Percentiles rank a stretch among this genome's conserved stretches.
phyloP scores from a whole-genome alignment of 2,888 invertebrate genomes.

The Eupsilia transversa region DNA sequence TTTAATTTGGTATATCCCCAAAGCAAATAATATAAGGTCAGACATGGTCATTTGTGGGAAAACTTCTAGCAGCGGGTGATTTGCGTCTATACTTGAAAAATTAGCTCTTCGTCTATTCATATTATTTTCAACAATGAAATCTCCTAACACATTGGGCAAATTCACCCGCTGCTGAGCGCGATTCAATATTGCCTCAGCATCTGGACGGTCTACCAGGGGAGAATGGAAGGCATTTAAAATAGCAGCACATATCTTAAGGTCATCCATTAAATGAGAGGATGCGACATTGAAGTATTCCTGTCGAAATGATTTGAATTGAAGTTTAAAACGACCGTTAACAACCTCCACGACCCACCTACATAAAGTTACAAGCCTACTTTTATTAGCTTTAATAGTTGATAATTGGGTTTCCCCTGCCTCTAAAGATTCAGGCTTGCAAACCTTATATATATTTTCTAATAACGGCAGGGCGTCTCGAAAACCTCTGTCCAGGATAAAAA shows the following conservation, averaged over 20 bases:
- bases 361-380: slow-evolving; percentile 6
- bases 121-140: slow-evolving; percentile 3
- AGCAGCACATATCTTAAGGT: slow-evolving; percentile 1
- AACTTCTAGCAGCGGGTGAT: slow-evolving; percentile 3
- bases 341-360: slow-evolving; percentile 1
- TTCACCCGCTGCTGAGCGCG: not conserved
- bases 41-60: slow-evolving; percentile 5
- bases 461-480: not conserved
- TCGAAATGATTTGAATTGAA: not conserved
- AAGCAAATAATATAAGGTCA: slow-evolving; percentile 8
- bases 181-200: slow-evolving; percentile 4
- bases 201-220: slow-evolving; percentile 4
- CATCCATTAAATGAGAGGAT: not conserved
- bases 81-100: slow-evolving; percentile 1
- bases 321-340: not conserved
- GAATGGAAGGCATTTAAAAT: slow-evolving; percentile 2
- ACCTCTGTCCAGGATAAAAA: not conserved
- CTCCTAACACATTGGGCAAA: not conserved
- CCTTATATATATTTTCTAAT: not conserved
- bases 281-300: not conserved
- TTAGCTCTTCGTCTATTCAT: not conserved
- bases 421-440: too few relatives aligned
- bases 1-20: slow-evolving; percentile 1
- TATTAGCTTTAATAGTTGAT: not conserved
- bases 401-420: not conserved